Conservation (phyloP, 2,888 invertebrate species). For the Panzeria rudis region DNA sequence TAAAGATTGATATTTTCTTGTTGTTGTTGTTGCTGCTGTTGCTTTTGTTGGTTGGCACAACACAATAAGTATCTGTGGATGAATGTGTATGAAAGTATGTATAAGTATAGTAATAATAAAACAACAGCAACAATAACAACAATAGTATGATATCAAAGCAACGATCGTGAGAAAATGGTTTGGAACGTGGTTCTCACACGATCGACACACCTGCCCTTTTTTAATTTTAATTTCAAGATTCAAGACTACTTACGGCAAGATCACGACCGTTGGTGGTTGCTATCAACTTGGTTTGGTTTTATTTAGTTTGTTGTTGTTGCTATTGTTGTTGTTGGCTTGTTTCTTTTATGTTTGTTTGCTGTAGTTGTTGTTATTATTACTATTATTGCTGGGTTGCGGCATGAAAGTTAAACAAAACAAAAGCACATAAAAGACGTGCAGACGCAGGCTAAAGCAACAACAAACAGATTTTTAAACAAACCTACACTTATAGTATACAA, state of each 20-base stretch:
- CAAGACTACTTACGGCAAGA: conserved; percentile 83
- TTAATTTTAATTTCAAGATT: conserved; percentile 81
- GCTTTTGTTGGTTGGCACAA: conserved; percentile 47
- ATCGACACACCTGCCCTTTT: conserved; percentile 84
- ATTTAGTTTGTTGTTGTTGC: not conserved
- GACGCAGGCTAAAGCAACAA: conserved; percentile 67
- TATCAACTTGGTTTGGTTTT: conserved; percentile 44
- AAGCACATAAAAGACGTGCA: conserved; percentile 64
- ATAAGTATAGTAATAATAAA: conserved; percentile 57
- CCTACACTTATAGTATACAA: conserved; percentile 33
- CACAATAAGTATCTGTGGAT: conserved; percentile 43
- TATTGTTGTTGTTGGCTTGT: conserved; percentile 22
- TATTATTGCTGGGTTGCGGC: conserved; percentile 65
- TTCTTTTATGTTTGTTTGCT: conserved; percentile 40
- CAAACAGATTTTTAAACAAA: conserved; percentile 34
- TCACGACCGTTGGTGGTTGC: conserved; percentile 79
- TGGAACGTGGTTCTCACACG: conserved; percentile 84
- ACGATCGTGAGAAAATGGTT: conserved; percentile 84
- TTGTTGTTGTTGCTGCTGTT: conserved; percentile 38
- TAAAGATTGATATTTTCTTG: conserved; percentile 33
- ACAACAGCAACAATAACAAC: conserved; percentile 55
- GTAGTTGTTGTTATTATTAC: conserved; percentile 44
- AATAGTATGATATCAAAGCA: conserved; percentile 79
- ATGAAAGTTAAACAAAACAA: conserved; percentile 59
- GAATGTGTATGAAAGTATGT: conserved; percentile 15